Conservation (phyloP, 2,113 vertebrate species). For the Pelecanoides urinatrix region DNA sequence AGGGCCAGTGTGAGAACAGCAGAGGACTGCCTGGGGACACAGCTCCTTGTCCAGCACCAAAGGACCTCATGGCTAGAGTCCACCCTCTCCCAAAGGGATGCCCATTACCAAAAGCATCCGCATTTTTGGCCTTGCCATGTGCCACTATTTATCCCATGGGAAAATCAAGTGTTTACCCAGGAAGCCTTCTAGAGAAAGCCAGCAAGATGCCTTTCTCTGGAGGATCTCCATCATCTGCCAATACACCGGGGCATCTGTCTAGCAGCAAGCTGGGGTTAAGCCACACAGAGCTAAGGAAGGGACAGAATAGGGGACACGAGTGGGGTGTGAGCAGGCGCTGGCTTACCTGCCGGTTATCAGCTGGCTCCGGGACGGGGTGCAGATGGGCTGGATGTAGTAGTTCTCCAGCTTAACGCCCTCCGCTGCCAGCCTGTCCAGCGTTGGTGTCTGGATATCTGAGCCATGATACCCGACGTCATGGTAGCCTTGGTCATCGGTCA, state of each 20-base stretch:
- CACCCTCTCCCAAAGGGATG: not conserved
- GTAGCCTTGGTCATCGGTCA: conserved; percentile 96
- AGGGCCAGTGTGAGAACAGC: not conserved
- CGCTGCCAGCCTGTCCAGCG: conserved; percentile 89
- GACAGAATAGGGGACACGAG: rapidly evolving
- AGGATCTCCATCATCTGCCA: not conserved
- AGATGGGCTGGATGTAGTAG: conserved; percentile 98
- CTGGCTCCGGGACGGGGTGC: conserved; percentile 94
- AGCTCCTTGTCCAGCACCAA: not conserved
- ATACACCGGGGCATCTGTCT: rapidly evolving
- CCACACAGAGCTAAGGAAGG: not conserved
- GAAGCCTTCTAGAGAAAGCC: not conserved
- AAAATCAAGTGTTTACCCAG: not conserved
- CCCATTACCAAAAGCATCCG: not conserved
- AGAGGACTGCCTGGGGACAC: not conserved
- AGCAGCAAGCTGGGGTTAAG: not conserved
- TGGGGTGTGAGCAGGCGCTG: not conserved
- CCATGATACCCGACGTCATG: conserved; percentile 95
- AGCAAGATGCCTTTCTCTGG: not conserved
- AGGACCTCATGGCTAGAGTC: not conserved
- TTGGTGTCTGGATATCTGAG: conserved; percentile 91
- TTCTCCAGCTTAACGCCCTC: conserved; percentile 96
- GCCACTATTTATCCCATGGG: not conserved
- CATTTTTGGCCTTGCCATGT: not conserved
- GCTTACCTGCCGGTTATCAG: conserved; percentile 96